Base-by-base conservation (phyloP, 2,113 vertebrate genomes). In the Ictidomys tridecemlineatus region DNA sequence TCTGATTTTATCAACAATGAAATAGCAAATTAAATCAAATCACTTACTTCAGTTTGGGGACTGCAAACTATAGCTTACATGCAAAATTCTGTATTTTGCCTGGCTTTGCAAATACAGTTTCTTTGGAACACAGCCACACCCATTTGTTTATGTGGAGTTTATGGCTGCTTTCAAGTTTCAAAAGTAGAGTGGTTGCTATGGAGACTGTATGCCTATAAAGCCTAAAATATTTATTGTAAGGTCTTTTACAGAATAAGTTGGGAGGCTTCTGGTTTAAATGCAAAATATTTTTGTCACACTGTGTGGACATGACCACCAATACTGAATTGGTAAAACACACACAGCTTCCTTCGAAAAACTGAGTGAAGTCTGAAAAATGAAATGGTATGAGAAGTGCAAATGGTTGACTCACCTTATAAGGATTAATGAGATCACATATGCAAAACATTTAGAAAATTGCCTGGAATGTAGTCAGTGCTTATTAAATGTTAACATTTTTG, bases 371-470 rank as follows among this genome's bases (percentile, higher is more conserved):
- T n/a, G 48, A 63, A 95, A 45, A 67, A 4, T 0, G 48, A 70
- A 22, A 26, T 16, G 89, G 67, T 79, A 80, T 93, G 85, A 91
- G 96, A 97, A 92, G 63, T 45, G 84, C 74, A 95, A 96, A 79
- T 63, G 74, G 28, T 37, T 56, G 34, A 90, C 76, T 92, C 34
- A 82, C 37, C 10, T 5, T 61, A 30, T 37, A 69, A 94, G 28
- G 42, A 70, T 90, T 87, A 90, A 85, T 83, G 79, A 84, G 45
- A 67, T 87, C 53, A 53, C 37, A 4, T 76, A 72, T 72, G 37
- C 83, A 70, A 94, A 91, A 74, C 37, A 65, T 95, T 78, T 77
- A 93, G 58, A 76, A 86, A 87, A n/a, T 87, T 42, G 2, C 86
- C n/a, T 83, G 24, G 45, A 82, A 87, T 93, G 34, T 13, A 61